A percentile compares a stretch with the other conserved stretches of the same genome.
Evolutionary conservation across 2,888 invertebrate genomes (phyloP).

Genomic region (Crematogaster levior): DNA sequence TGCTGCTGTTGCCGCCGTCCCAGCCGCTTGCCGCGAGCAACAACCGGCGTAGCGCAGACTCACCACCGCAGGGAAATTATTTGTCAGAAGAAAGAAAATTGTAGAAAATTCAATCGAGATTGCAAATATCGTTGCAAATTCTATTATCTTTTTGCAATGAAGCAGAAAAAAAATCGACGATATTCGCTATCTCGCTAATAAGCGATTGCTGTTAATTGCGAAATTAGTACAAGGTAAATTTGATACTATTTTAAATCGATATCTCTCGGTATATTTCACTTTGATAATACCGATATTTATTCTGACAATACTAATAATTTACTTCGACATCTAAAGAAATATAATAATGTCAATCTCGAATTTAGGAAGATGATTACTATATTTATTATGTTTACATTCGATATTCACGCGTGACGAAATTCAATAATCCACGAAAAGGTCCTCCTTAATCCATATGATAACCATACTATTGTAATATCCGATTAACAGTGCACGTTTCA

Average conservation of each 20-base stretch:
- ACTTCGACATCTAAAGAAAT: neutral
- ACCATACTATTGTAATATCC: constrained; percentile 16
- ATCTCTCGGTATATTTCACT: neutral
- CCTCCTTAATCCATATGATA: neutral
- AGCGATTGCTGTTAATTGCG: neutral
- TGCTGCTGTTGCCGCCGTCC: constrained; percentile 53
- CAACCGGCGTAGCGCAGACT: constrained; percentile 41
- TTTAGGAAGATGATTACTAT: neutral
- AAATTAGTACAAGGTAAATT: neutral
- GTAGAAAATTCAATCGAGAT: constrained; percentile 14
- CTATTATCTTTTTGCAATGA: neutral
- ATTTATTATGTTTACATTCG: constrained; percentile 4
- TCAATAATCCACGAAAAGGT: neutral
- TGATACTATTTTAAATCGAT: neutral
- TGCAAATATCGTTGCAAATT: neutral
- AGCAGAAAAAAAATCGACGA: neutral
- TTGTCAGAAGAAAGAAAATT: constrained; percentile 19
- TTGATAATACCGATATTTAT: constrained; percentile 12
- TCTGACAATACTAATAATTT: neutral
- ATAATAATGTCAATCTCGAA: neutral
- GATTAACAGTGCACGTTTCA: constrained; percentile 35
- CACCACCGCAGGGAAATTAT: constrained; percentile 22
- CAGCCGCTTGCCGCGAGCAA: constrained; percentile 54
- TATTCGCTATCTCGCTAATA: neutral
- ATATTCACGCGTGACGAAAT: constrained; percentile 6